These are phyloP conservation scores for Taenioides sp. DNA, from an alignment of 2,797 vertebrate genomes.

Conservation along the genomic window DNA sequence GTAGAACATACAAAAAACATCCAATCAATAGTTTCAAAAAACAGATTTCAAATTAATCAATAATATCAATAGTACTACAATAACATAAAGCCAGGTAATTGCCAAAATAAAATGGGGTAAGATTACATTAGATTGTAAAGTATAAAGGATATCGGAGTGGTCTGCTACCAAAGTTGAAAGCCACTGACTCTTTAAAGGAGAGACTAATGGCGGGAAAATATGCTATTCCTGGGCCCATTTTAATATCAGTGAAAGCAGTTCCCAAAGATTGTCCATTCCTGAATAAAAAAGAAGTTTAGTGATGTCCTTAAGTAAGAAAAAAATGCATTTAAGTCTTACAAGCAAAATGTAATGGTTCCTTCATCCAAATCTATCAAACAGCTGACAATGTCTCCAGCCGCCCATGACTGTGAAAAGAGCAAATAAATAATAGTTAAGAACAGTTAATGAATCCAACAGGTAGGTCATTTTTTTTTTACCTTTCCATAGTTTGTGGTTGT, in stretches of 20 bases:
- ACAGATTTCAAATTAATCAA: neutral
- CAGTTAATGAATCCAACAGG: neutral
- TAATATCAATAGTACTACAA: neutral
- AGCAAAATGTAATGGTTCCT: slow-evolving; percentile 91
- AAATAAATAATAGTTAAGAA: neutral
- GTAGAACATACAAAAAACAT: slow-evolving; percentile 21
- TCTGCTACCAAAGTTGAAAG: slow-evolving; percentile 97
- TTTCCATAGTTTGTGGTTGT: slow-evolving; percentile 98
- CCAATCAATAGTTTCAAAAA: neutral
- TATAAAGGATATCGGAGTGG: slow-evolving; percentile 95
- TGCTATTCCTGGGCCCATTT: slow-evolving; percentile 88
- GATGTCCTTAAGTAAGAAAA: neutral
- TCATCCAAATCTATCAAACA: slow-evolving; percentile 96
- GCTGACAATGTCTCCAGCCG: slow-evolving; percentile 96
- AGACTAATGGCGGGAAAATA: slow-evolving; percentile 98
- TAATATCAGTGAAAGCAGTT: slow-evolving; percentile 90
- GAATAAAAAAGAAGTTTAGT: slow-evolving; percentile 24
- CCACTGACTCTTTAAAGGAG: slow-evolving; percentile 97
- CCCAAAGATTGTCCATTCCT: slow-evolving; percentile 94
- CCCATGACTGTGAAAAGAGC: slow-evolving; percentile 85
- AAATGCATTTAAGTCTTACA: slow-evolving; percentile 78
- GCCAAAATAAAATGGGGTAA: neutral
- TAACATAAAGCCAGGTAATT: neutral
- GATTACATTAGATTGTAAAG: neutral
- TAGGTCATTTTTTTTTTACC: slow-evolving; percentile 77